phyloP scores from a whole-genome alignment of 1,140 invertebrate genomes.

The Propsilocerus akamusi region DNA sequence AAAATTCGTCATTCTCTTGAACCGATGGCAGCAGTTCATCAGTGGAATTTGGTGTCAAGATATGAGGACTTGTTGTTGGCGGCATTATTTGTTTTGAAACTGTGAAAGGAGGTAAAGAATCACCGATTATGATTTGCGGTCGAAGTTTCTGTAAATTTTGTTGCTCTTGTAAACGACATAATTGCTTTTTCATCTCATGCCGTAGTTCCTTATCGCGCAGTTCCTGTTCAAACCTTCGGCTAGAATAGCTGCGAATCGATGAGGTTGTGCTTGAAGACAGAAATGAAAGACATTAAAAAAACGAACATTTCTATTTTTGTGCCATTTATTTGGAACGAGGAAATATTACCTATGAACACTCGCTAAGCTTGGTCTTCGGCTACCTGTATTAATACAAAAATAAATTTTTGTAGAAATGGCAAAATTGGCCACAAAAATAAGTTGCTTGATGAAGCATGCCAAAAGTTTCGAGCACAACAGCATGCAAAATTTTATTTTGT shows the following conservation, averaged over 20 bases:
- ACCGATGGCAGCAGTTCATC: slow-evolving; percentile 56
- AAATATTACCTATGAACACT: neutral
- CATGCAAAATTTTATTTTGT: too few species aligned
- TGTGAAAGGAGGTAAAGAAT: slow-evolving; percentile 13
- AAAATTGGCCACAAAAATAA: too few species aligned
- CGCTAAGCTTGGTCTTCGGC: slow-evolving; percentile 1
- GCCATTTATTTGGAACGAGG: too few species aligned
- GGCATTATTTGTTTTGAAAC: slow-evolving; percentile 25
- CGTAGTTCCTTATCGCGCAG: slow-evolving; percentile 55
- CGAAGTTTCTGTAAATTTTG: slow-evolving; percentile 20
- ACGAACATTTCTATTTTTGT: neutral
- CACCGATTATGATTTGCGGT: slow-evolving; percentile 22
- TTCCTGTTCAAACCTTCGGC: slow-evolving; percentile 53
- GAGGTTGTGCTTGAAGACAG: slow-evolving; percentile 43
- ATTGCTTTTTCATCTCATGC: slow-evolving; percentile 48
- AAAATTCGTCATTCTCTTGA: slow-evolving; percentile 30
- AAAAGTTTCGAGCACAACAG: too few species aligned
- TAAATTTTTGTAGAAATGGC: too few species aligned
- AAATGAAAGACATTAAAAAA: neutral
- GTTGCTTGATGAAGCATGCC: too few species aligned
- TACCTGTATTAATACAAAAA: neutral
- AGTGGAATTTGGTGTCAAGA: slow-evolving; percentile 52
- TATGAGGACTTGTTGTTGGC: slow-evolving; percentile 54
- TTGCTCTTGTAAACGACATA: slow-evolving; percentile 34
- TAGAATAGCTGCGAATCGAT: slow-evolving; percentile 59